A percentile compares a stretch with the other conserved stretches of the same genome.
Conservation (phyloP, 2,113 vertebrate species). For the Cranoglanis bouderius region DNA sequence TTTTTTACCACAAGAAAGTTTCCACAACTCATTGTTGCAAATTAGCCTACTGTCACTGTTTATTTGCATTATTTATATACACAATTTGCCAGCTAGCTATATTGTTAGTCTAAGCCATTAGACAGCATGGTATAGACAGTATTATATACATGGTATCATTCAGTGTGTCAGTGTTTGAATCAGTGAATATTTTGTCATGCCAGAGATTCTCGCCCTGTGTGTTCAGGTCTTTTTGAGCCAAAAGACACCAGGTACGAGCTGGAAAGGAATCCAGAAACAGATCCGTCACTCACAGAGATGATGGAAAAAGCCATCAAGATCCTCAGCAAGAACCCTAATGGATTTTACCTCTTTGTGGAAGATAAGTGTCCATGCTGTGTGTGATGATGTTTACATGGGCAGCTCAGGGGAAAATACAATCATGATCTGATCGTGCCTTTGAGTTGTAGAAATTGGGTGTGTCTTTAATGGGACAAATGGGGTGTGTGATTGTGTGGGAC, state of each 20-base stretch:
- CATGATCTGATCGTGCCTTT: neutral
- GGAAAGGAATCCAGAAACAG: slow-evolving; percentile 64
- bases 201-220: neutral
- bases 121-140: too few species aligned
- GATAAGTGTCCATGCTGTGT: slow-evolving; percentile 64
- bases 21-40: neutral
- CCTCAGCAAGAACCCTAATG: slow-evolving; percentile 74
- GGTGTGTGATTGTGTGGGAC: neutral
- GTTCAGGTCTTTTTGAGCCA: slow-evolving; percentile 78
- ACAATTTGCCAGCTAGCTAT: neutral
- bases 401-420: neutral
- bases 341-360: slow-evolving; percentile 82
- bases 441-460: neutral
- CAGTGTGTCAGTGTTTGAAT: neutral
- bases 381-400: neutral
- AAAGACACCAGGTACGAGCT: slow-evolving; percentile 75
- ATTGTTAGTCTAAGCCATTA: neutral
- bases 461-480: neutral
- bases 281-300: slow-evolving; percentile 79
- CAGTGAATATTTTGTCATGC: neutral
- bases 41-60: neutral
- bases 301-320: slow-evolving; percentile 77
- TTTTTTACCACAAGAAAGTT: neutral
- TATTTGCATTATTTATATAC: neutral
- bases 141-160: neutral